These are phyloP conservation scores for Digitonthophagus gazella DNA, from an alignment of 2,888 invertebrate genomes.

Conservation along the genomic window DNA sequence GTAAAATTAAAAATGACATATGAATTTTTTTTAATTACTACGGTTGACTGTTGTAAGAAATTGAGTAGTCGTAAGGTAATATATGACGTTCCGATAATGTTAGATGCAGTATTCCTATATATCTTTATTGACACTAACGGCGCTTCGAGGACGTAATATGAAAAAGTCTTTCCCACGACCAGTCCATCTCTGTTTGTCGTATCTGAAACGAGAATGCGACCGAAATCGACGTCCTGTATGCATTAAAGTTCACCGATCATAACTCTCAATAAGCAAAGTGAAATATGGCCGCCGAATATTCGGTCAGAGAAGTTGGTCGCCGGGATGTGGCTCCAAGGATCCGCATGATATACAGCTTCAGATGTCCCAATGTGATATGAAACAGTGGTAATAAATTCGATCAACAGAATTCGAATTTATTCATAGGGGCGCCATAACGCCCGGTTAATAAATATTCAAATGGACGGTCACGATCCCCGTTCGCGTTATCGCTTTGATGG, in stretches of 20 bases:
- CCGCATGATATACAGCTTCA: slow-evolving; percentile 26
- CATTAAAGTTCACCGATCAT: slow-evolving; percentile 36
- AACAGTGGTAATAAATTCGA: slow-evolving; percentile 24
- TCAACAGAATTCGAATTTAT: not conserved
- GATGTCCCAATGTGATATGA: slow-evolving; percentile 24
- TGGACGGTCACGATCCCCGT: not conserved
- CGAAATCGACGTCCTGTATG: slow-evolving; percentile 32
- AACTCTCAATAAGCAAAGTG: slow-evolving; percentile 36
- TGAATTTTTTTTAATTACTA: too few relatives aligned
- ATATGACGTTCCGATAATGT: not conserved
- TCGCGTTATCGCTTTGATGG: not conserved
- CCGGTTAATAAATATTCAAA: not conserved
- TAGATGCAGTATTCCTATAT: not conserved
- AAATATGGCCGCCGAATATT: slow-evolving; percentile 30
- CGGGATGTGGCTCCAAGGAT: slow-evolving; percentile 24
- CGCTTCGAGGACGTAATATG: not conserved
- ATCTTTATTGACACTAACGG: not conserved
- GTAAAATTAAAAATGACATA: too few relatives aligned
- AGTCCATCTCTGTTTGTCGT: not conserved
- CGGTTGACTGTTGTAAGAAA: too few relatives aligned
- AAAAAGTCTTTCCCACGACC: not conserved
- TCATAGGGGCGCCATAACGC: not conserved
- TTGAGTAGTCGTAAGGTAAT: not conserved
- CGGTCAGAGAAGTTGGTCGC: slow-evolving; percentile 27
- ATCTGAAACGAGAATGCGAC: slow-evolving; percentile 22